phyloP scores from a whole-genome alignment of 2,888 invertebrate genomes.

The Rhodophaea formosa region DNA sequence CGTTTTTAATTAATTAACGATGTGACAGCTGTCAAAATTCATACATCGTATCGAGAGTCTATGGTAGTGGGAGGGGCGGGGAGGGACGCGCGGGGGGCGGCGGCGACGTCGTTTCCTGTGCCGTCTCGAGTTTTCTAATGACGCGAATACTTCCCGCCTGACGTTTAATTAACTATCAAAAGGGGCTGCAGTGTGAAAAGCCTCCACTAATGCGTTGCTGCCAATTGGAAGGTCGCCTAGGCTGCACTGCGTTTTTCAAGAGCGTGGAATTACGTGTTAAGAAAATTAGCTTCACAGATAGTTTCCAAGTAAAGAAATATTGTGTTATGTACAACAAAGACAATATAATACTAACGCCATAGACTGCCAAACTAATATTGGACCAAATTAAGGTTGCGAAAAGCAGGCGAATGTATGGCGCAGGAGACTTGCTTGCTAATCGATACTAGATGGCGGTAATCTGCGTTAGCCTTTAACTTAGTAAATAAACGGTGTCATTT shows the following conservation, averaged over 20 bases:
- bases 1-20: conserved; percentile 6
- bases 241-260: conserved; percentile 6
- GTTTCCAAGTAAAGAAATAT: background rate
- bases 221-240: conserved; percentile 35
- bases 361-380: too few species aligned
- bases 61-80: conserved; percentile 34
- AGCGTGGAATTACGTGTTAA: background rate
- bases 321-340: background rate
- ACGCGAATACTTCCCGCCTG: conserved; percentile 71
- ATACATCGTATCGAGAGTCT: conserved; percentile 30
- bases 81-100: conserved; percentile 37
- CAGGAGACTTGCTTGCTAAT: too few species aligned
- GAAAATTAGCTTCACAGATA: background rate
- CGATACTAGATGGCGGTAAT: too few species aligned
- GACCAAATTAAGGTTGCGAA: too few species aligned
- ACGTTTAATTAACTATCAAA: conserved; percentile 77
- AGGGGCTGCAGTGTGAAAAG: conserved; percentile 39
- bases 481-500: too few species aligned
- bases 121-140: conserved; percentile 66
- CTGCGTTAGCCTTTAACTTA: too few species aligned
- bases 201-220: conserved; percentile 44
- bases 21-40: conserved; percentile 8
- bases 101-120: conserved; percentile 60
- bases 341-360: too few species aligned
- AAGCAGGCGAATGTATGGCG: too few species aligned